Conservation (phyloP, 2,888 invertebrate genomes). For the Dolichomitus sp. region DNA sequence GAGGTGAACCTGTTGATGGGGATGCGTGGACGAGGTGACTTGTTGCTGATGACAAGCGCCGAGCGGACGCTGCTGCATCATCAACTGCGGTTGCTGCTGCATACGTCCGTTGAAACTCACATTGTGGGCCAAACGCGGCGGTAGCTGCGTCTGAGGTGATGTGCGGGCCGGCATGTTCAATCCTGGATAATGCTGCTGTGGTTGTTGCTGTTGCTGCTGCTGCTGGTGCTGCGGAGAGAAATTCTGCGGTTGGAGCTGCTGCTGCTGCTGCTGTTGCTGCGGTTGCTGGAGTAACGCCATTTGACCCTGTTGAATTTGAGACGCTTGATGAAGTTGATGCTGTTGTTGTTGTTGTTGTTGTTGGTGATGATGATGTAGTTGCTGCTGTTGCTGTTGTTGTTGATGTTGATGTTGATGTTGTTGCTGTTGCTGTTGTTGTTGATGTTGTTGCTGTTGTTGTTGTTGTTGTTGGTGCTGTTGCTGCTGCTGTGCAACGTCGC, state of each 20-base stretch:
- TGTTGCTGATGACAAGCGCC: slow-evolving; percentile 84
- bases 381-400: slow-evolving; percentile 78
- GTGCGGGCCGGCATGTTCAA: slow-evolving; percentile 82
- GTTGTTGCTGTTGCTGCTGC: slow-evolving; percentile 72
- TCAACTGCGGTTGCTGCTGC: slow-evolving; percentile 77
- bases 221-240: slow-evolving; percentile 75
- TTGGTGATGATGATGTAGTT: slow-evolving; percentile 82
- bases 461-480: slow-evolving; percentile 80
- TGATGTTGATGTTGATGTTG: slow-evolving; percentile 70
- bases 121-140: slow-evolving; percentile 76
- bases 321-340: slow-evolving; percentile 69
- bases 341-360: slow-evolving; percentile 72
- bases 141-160: slow-evolving; percentile 80
- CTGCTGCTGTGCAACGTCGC: slow-evolving; percentile 62
- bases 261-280: slow-evolving; percentile 78
- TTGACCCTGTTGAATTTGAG: slow-evolving; percentile 74
- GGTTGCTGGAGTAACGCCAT: slow-evolving; percentile 73
- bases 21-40: slow-evolving; percentile 89
- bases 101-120: slow-evolving; percentile 82
- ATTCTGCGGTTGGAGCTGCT: slow-evolving; percentile 79
- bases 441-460: slow-evolving; percentile 72
- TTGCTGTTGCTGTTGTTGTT: slow-evolving; percentile 79
- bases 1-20: slow-evolving; percentile 86
- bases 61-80: slow-evolving; percentile 80
- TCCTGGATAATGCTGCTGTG: slow-evolving; percentile 84